Evolutionary conservation across 2,888 invertebrate species (phyloP), one percentile per base, ranked within the genome.

Genomic region (Autographa pulchrina): DNA sequence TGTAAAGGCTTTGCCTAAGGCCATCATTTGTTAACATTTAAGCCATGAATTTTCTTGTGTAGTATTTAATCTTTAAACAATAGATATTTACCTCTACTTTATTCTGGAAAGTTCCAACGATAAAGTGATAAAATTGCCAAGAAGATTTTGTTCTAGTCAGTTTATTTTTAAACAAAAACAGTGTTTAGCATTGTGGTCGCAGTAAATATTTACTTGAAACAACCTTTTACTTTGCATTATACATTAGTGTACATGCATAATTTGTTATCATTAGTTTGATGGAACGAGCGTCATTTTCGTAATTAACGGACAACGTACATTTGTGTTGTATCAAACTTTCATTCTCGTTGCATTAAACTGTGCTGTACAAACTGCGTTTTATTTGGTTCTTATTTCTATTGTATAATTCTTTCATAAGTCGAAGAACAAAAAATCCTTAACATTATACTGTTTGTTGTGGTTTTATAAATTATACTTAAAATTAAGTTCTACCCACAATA

Each of bases 401-500:
- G 11, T 13, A 13, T 13, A 41, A 41, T 13, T 43, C 14, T 14
- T 43, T 43, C 16, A 16, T 16, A 43, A 43, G 16, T 5, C 16
- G 16, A 3, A 4, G 6, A 48, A 48, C n/a, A 48, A 48, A n/a
- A 35, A 16, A 48, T n/a, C 48, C 7, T n/a, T n/a, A 6, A 48
- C n/a, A n/a, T n/a, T n/a, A 8, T 48, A 48, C 48, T 48, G 48
- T 48, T 48, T 48, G 54, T 56, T 61, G 59, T 67, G 68, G 48
- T 70, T 64, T 65, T 60, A 66, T 60, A 63, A 65, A 67, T 69
- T 73, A 78, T 70, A 72, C 67, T 73, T 58, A 68, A 74, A 75
- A 83, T 78, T 72, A 80, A 74, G 72, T 77, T 65, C 65, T 35
- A 78, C 68, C 62, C 70, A 78, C 75, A 86, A 80, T 80, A 81